Evolutionary conservation across 2,797 vertebrate species (phyloP).

Genomic region (Ceyx erithaca): DNA sequence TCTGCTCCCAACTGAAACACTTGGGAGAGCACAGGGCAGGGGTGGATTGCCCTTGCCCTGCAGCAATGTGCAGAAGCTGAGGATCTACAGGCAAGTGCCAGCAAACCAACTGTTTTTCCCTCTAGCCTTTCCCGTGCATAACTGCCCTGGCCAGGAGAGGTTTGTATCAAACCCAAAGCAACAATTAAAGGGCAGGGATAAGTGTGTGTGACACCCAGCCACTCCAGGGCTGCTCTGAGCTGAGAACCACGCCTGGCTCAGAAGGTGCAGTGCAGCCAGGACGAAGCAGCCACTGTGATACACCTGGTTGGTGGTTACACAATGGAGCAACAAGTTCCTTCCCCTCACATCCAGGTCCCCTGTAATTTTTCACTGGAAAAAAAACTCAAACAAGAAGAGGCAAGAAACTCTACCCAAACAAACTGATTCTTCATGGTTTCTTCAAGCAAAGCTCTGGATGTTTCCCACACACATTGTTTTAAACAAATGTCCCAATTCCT

Average conservation of each 20-base stretch:
- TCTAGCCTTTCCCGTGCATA: not conserved
- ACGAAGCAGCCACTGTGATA: not conserved
- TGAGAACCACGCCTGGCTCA: not conserved
- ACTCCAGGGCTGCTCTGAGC: not conserved
- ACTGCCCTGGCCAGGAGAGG: not conserved
- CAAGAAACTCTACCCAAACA: not conserved
- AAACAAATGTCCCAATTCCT: not conserved
- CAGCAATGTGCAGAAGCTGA: not conserved
- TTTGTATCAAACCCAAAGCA: not conserved
- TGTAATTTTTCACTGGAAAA: not conserved
- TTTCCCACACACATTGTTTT: not conserved
- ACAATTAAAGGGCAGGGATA: not conserved
- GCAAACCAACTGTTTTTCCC: not conserved
- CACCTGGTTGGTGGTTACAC: fast-evolving
- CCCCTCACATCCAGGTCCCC: not conserved
- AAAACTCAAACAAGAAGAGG: not conserved
- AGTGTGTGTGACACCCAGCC: not conserved
- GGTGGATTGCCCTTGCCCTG: not conserved
- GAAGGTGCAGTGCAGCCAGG: fast-evolving
- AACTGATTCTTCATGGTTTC: not conserved
- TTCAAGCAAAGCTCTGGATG: not conserved
- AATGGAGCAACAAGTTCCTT: not conserved
- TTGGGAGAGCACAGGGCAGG: not conserved
- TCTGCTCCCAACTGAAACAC: not conserved
- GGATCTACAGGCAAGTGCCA: not conserved